These are phyloP conservation scores for Eristalis arbustorum DNA, from an alignment of 2,888 invertebrate genomes.

Conservation along the genomic window DNA sequence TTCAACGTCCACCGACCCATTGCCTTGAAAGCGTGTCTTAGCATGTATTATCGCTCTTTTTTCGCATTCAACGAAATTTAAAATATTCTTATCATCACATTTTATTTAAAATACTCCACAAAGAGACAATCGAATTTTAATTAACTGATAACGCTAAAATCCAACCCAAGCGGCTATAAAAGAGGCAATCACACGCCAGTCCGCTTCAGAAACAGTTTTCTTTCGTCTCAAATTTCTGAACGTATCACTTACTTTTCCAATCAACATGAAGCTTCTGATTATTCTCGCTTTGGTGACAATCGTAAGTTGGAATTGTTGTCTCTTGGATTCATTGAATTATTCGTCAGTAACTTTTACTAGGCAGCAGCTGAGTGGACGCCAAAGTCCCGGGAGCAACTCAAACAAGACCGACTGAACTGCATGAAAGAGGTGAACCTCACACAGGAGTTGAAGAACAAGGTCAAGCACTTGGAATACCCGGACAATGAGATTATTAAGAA, in stretches of 20 bases:
- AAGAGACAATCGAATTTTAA: neutral
- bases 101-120: neutral
- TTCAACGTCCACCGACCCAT: too few species aligned
- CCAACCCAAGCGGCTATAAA: constrained; percentile 13
- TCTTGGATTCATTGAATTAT: neutral
- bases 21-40: neutral
- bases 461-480: constrained; percentile 28
- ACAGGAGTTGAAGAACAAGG: constrained; percentile 25
- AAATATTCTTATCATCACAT: constrained; percentile 22
- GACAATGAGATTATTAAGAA: constrained; percentile 16
- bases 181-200: neutral
- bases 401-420: constrained; percentile 26
- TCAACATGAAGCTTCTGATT: constrained; percentile 37
- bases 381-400: constrained; percentile 24
- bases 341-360: neutral
- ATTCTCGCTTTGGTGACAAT: constrained; percentile 29
- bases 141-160: constrained; percentile 1
- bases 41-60: neutral
- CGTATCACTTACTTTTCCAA: neutral
- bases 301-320: constrained; percentile 16
- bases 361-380: constrained; percentile 48
- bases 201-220: neutral
- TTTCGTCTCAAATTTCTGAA: neutral
- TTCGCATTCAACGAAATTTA: neutral
- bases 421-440: constrained; percentile 12